Evolutionary conservation across 92 coral and sea anemone species (phyloP).

Genomic region (Hydrozoanthus gracilis): DNA sequence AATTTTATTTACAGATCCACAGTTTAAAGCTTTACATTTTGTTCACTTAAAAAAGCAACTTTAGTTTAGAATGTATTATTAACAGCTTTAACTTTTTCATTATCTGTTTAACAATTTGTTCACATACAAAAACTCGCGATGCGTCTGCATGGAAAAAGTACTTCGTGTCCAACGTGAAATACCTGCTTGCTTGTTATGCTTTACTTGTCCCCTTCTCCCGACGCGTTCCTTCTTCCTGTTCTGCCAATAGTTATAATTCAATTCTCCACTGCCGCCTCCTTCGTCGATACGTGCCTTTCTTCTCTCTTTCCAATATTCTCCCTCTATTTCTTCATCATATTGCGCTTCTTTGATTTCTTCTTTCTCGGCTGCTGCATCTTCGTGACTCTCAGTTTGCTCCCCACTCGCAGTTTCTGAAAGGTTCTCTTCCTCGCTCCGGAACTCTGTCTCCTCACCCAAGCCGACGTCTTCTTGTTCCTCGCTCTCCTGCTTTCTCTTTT

Average conservation of each 20-base stretch:
- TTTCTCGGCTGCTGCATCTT: neutral
- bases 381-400: neutral
- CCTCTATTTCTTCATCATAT: neutral
- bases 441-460: neutral
- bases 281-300: conserved; percentile 11
- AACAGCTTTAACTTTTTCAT: neutral
- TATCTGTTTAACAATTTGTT: neutral
- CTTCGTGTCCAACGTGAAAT: conserved; percentile 27
- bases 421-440: neutral
- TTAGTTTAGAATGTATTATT: too few species aligned
- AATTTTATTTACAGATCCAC: too few species aligned
- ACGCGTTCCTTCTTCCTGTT: conserved; percentile 40
- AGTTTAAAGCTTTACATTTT: too few species aligned
- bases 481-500: neutral
- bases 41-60: too few species aligned
- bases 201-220: conserved; percentile 28
- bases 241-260: conserved; percentile 32
- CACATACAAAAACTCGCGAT: neutral
- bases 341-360: neutral
- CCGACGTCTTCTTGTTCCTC: neutral
- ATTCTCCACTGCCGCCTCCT: neutral
- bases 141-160: conserved; percentile 34
- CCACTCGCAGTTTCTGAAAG: neutral
- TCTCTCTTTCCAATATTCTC: conserved; percentile 18
- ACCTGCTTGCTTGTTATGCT: conserved; percentile 15